Base-by-base conservation (phyloP, 2,113 vertebrate genomes). In the Onychostoma macrolepis region DNA sequence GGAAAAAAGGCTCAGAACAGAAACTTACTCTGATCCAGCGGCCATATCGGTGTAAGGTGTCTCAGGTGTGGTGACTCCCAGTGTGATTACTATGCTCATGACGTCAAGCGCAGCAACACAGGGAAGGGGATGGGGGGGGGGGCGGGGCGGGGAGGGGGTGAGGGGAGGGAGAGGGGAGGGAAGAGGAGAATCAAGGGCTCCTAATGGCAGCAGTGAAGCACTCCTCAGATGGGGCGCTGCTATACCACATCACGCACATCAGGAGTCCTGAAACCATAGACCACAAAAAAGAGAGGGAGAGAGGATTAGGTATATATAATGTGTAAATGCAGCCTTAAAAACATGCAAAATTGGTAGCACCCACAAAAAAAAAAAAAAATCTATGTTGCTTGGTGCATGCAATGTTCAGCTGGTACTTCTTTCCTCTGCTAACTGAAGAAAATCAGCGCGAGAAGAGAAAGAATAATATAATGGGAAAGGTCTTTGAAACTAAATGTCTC, bases 41-140 rank as follows among this genome's bases (percentile, higher is more conserved):
- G 98, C 98, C 98, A 99, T 99, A 96, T 99, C 97, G 95, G 97
- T 98, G 96, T 99, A 99, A 94, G 98, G 98, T 93, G 97, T 99
- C 96, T 99, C 98, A 97, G 97, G 97, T 98, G 98, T 99, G 94
- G 97, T 99, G 97, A 98, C 98, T 98, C 97, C 98, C 96, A 99
- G 96, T 95, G 97, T 95, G 95, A 99, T 97, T 98, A 97, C 98
- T 99, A 99, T 99, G 97, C 97, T 99, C 98, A 99, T 99, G 98
- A 98, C 98, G 97, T 98, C 97, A 96, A 95, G 94, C 95, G 97
- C 96, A 94, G 94, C 95, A 94, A 86, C 85, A 90, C 91, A 90
- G 88, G 93, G 92, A 93, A 88, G 94, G 93, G 94, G 96, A 91
- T 93, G 86, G 88, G 88, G 91, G 85, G 91, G 95, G 96, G 94